Evolutionary conservation across 2,113 vertebrate species (phyloP).

Genomic region (Bambusicola thoracicus): DNA sequence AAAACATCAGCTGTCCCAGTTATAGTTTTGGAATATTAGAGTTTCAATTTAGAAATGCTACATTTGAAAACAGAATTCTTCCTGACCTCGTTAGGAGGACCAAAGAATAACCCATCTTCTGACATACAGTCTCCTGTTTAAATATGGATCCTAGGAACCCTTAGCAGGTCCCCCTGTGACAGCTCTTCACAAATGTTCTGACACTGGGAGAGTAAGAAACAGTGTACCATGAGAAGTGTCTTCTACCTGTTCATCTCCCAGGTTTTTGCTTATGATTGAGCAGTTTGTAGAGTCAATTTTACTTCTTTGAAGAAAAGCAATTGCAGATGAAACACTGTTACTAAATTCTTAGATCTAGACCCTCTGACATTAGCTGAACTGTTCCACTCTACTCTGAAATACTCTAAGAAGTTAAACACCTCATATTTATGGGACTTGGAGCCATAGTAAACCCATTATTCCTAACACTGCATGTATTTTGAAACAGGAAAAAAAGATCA

Average conservation of each 20-base stretch:
- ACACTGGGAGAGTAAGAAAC: not conserved
- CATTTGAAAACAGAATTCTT: conserved; percentile 16
- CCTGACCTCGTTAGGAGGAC: not conserved
- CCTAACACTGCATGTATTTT: not conserved
- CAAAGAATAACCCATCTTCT: not conserved
- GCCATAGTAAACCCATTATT: conserved; percentile 12
- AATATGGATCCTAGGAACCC: not conserved
- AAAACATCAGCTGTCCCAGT: not conserved
- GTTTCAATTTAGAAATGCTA: not conserved
- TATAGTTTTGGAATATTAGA: not conserved
- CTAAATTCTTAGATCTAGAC: not conserved
- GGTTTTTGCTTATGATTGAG: not conserved
- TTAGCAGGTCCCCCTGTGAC: not conserved
- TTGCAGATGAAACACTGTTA: not conserved
- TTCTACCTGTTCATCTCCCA: not conserved
- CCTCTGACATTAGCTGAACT: conserved; percentile 39
- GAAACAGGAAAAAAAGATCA: not conserved
- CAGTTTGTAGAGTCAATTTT: not conserved
- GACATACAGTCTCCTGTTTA: not conserved
- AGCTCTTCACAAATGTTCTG: not conserved
- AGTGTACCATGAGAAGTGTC: not conserved
- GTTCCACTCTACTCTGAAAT: conserved; percentile 21
- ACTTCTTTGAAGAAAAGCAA: conserved; percentile 22
- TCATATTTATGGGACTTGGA: conserved; percentile 23
- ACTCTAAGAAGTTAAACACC: not conserved